Percentiles rank a stretch among this genome's conserved stretches.
Evolutionary conservation across 2,888 invertebrate genomes (phyloP).

Genomic region (Gari tellinella): DNA sequence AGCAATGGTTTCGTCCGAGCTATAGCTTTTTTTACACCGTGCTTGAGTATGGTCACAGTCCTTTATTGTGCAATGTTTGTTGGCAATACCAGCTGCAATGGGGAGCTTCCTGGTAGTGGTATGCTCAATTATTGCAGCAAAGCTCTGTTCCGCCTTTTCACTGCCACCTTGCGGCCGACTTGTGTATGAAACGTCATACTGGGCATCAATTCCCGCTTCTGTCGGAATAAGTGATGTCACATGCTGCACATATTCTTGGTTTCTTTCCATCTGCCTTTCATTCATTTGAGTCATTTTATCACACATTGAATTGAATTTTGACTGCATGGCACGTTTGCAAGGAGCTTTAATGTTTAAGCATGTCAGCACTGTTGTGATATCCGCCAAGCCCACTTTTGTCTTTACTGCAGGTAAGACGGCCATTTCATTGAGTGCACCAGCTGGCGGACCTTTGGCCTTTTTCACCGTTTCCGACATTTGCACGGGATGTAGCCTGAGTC

Average conservation of each 20-base stretch:
- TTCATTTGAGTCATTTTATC: too few species aligned
- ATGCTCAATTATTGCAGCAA: too few species aligned
- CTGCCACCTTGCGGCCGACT: conserved; percentile 21
- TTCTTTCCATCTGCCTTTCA: too few species aligned
- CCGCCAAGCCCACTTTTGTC: conserved; percentile 6
- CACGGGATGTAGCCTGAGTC: too few species aligned
- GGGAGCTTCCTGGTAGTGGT: conserved; percentile 1
- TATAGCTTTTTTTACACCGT: too few species aligned
- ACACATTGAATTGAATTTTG: too few species aligned
- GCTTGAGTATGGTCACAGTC: background rate
- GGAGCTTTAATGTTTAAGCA: too few species aligned
- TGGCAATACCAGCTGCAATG: conserved; percentile 1
- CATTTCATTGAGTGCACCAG: too few species aligned
- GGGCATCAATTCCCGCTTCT: background rate
- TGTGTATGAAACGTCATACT: conserved; percentile 17
- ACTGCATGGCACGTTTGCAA: too few species aligned
- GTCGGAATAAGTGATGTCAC: too few species aligned
- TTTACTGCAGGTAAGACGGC: too few species aligned
- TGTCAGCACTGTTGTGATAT: conserved; percentile 9
- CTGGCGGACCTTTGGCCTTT: conserved; percentile 2
- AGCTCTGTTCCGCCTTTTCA: conserved; percentile 20
- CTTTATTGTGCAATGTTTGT: conserved; percentile 3
- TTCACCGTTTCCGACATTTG: background rate
- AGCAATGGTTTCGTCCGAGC: too few species aligned
- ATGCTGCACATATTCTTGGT: conserved; percentile 11